phyloP scores from a whole-genome alignment of 2,888 invertebrate genomes.

The Antheraea assamensis region DNA sequence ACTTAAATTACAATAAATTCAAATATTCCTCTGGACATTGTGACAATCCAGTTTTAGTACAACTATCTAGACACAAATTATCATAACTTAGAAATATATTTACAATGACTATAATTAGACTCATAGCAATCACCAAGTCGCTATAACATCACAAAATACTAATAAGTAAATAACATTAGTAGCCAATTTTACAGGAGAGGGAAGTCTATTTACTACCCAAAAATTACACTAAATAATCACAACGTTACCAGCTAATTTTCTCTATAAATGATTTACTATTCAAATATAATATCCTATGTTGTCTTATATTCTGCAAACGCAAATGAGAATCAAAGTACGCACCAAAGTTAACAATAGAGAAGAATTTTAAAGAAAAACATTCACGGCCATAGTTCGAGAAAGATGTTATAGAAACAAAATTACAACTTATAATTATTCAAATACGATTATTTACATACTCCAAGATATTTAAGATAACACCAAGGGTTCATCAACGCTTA shows the following conservation, averaged over 20 bases:
- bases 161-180: neutral
- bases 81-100: neutral
- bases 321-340: neutral
- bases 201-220: neutral
- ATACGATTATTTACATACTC: neutral
- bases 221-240: neutral
- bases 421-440: neutral
- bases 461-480: neutral
- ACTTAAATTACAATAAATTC: too few species aligned
- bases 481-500: neutral
- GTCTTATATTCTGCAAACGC: neutral
- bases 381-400: neutral
- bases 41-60: neutral
- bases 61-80: neutral
- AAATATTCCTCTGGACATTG: neutral
- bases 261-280: neutral
- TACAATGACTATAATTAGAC: slow-evolving; percentile 1
- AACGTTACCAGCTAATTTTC: neutral
- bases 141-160: neutral
- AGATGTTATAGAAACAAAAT: neutral
- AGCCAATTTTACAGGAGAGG: neutral
- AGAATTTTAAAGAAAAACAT: neutral
- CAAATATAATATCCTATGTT: neutral
- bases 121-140: neutral
- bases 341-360: neutral